phyloP scores from a whole-genome alignment of 2,888 invertebrate genomes.

The Dugesia japonica region DNA sequence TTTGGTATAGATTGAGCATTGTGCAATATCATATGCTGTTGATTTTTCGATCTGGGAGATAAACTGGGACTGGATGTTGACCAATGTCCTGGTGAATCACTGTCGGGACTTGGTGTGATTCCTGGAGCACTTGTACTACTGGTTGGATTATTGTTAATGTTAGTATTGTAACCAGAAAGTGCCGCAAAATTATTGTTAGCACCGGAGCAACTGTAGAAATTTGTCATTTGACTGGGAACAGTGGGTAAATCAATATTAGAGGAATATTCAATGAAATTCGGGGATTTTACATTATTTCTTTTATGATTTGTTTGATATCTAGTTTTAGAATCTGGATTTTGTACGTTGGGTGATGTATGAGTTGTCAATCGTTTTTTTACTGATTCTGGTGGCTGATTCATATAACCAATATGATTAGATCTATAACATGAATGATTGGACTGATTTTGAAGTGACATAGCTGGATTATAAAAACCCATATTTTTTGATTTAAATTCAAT shows the following conservation, averaged over 20 bases:
- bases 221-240: neutral
- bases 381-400: neutral
- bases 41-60: conserved; percentile 22
- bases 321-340: neutral
- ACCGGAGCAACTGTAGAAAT: neutral
- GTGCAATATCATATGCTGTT: neutral
- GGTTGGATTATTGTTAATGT: neutral
- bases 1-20: neutral
- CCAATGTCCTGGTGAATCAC: conserved; percentile 33
- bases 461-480: conserved; percentile 9
- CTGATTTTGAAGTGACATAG: neutral
- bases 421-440: neutral
- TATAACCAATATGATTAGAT: neutral
- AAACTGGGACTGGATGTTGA: conserved; percentile 28
- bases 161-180: neutral
- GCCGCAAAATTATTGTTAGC: neutral
- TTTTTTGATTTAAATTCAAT: conserved; percentile 12
- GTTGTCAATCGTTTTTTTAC: neutral
- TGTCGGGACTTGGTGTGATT: conserved; percentile 25
- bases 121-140: conserved; percentile 8
- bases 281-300: neutral
- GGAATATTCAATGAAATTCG: neutral
- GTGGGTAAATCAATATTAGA: neutral
- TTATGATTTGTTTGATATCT: neutral
- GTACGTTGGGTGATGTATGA: neutral